phyloP scores from a whole-genome alignment of 2,888 invertebrate species.

The Asteroscopus sphinx region DNA sequence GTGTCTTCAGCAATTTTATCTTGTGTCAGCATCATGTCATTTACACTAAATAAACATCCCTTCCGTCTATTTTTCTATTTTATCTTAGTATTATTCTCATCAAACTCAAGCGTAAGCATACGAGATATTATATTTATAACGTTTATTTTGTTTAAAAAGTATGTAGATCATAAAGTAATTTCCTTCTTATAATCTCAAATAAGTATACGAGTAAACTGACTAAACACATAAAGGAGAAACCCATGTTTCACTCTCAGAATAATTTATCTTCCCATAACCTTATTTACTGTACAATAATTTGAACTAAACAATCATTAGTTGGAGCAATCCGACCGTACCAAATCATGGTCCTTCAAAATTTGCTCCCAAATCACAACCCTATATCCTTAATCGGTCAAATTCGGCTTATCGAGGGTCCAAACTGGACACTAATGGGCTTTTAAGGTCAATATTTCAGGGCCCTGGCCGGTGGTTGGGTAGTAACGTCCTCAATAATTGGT shows the following conservation, averaged over 20 bases:
- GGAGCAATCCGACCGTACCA: conserved; percentile 33
- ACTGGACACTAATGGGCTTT: conserved; percentile 82
- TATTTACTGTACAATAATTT: conserved; percentile 12
- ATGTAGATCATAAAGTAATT: background rate
- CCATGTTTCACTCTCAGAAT: background rate
- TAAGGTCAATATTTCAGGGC: conserved; percentile 83
- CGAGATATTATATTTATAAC: background rate
- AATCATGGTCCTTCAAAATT: conserved; percentile 47
- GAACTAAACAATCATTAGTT: conserved; percentile 31
- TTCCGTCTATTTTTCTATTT: background rate
- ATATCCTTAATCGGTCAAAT: conserved; percentile 77
- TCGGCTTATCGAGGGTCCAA: conserved; percentile 77
- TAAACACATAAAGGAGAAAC: background rate
- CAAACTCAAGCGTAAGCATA: background rate
- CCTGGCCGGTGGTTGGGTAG: conserved; percentile 51
- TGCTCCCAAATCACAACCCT: conserved; percentile 68
- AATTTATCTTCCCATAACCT: background rate
- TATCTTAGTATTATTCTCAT: background rate
- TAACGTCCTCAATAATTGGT: conserved; percentile 77
- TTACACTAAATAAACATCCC: background rate
- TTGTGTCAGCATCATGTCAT: background rate
- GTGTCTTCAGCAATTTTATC: background rate
- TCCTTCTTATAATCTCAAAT: background rate
- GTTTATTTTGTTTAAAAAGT: no score
- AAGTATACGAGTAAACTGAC: background rate